Percentiles rank a stretch among this genome's conserved stretches.
These are phyloP conservation scores for human (Homo sapiens) DNA, from an alignment of 2,113 vertebrate species.

Conservation along the genomic window GRCh38 chrX:28378501-28379000, in stretches of 20 bases:
- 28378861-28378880: conserved; percentile 55
- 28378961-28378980: not conserved
- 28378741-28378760: conserved; percentile 62
- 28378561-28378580: conserved; percentile 24
- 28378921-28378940: conserved; percentile 13
- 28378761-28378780: conserved; percentile 61
- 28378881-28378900: conserved; percentile 55
- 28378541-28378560: conserved; percentile 40
- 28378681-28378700: conserved; percentile 14
- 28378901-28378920: conserved; percentile 51
- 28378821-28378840: conserved; percentile 54
- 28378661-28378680: not conserved
- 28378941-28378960: conserved; percentile 15
- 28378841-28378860: conserved; percentile 57
- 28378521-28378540: not conserved
- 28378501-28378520: not conserved
- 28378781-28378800: conserved; percentile 66
- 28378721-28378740: conserved; percentile 72
- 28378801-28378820: conserved; percentile 64
- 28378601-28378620: conserved; percentile 41
- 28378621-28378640: conserved; percentile 7
- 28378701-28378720: conserved; percentile 35
- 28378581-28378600: conserved; percentile 42
- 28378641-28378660: conserved; percentile 16
- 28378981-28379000: conserved; percentile 23